Percentiles rank a stretch among this genome's conserved stretches.
phyloP scores from a whole-genome alignment of 2,797 vertebrate genomes.

The Spatula clypeata region DNA sequence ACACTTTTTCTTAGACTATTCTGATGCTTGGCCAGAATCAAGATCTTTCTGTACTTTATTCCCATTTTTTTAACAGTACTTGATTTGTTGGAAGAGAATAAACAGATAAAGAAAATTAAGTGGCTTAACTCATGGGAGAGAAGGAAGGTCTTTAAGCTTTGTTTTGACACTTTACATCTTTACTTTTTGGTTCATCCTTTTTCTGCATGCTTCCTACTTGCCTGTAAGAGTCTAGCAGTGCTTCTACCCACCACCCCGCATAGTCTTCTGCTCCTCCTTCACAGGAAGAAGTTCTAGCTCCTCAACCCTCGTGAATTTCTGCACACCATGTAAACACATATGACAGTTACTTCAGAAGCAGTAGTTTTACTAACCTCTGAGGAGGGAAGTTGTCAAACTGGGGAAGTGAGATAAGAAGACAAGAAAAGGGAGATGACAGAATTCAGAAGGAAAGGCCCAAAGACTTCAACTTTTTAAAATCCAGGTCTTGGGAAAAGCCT shows the following conservation, averaged over 20 bases:
- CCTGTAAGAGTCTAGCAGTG: neutral
- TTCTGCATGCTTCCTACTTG: neutral
- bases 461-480: conserved; percentile 4
- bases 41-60: neutral
- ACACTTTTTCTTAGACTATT: neutral
- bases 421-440: neutral
- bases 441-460: neutral
- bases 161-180: neutral
- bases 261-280: neutral
- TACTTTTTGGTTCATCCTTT: neutral
- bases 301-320: neutral
- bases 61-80: neutral
- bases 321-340: neutral
- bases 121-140: neutral
- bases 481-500: neutral
- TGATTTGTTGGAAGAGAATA: neutral
- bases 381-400: conserved; percentile 41
- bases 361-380: neutral
- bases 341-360: conserved; percentile 37
- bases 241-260: neutral
- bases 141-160: neutral
- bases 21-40: neutral
- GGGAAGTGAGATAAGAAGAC: conserved; percentile 57
- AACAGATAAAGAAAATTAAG: neutral
- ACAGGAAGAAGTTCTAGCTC: neutral